Base-by-base conservation (phyloP, 2,113 vertebrate genomes). In the Pygoscelis antarcticus region DNA sequence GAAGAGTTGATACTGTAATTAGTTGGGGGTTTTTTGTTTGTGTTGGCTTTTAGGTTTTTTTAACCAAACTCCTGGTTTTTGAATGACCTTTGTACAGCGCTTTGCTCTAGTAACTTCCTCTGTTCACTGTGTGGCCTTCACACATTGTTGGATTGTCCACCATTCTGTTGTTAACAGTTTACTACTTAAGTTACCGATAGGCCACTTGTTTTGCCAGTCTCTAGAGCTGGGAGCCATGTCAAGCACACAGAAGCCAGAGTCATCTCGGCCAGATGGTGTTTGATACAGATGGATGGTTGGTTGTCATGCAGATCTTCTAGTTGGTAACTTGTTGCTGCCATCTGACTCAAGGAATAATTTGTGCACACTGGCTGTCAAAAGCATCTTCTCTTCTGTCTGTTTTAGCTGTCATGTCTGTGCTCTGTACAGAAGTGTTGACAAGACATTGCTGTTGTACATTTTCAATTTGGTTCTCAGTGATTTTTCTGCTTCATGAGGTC, bases 371-470 rank as follows among this genome's bases (percentile, higher is more conserved):
- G 98, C 98, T 98, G 98, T 98, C 98, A 98, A 98, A 98, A 98
- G 98, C 98, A 98, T 98, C 98, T 98, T 98, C 98, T 98, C 97
- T 98, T 98, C 98, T 98, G 98, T 98, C 98, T 98, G 98, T 98
- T 98, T 98, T 98, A 98, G 98, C 98, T 98, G 98, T 98, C 98
- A 98, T 98, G 98, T 98, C 98, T 98, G 97, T 98, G 98, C 98
- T 98, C 98, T 98, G 98, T 98, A 98, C 98, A 98, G 98, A 98
- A 98, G 98, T 98, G 98, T 98, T 98, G 98, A 98, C 98, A 98
- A 98, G 98, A 98, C 98, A 98, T 98, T 98, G 98, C 98, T 98
- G 98, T 98, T 98, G 98, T 98, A 98, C 98, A 98, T 98, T 98
- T 98, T 98, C 98, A 98, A 98, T 98, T 98, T 98, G 97, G 97